Base-by-base conservation (phyloP, 2,113 vertebrate species). In the Cryptoleucopteryx plumbea region DNA sequence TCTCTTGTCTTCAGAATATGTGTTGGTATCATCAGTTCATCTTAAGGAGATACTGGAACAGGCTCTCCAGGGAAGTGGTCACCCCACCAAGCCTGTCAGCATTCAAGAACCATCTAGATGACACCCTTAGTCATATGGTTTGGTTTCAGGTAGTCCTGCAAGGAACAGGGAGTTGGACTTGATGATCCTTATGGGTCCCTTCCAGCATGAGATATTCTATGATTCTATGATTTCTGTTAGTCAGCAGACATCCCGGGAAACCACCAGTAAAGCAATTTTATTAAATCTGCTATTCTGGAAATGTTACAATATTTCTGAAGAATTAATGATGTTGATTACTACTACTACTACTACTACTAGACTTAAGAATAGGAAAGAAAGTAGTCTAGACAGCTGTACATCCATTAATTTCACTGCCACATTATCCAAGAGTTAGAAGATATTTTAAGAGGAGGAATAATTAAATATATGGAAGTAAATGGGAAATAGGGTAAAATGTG, bases 401-500 rank as follows among this genome's bases (percentile, higher is more conserved):
- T 3, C 15, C 27, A 55, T 83, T 92, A 47, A 88, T 93, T 86
- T 80, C 34, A 53, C n/a, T 72, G 42, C 32, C 75, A 73, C 40
- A 40, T 68, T 82, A 72, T 80, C 48, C 13, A 62, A 25, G 27
- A 88, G 2, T 40, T 65, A 86, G 48, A 86, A 80, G 79, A 66
- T 71, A 78, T 65, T 91, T 95, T 81, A 94, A 88, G 52, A 86
- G 63, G 19, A 91, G 3, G 7, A 88, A 90, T 73, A 93, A 95
- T 90, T 83, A 80, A 80, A 90, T 73, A 70, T 25, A 86, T 42
- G 34, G 50, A 83, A 77, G 82, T 58, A 94, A 93, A 92, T 70
- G 67, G 63, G 67, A 88, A 87, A 91, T 32, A 87, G 36, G 29
- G 47, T 90, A 91, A 90, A 93, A 87, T 68, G 65, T 90, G 43